Conservation (phyloP, 2,113 vertebrate genomes). For the Pandion haliaetus region DNA sequence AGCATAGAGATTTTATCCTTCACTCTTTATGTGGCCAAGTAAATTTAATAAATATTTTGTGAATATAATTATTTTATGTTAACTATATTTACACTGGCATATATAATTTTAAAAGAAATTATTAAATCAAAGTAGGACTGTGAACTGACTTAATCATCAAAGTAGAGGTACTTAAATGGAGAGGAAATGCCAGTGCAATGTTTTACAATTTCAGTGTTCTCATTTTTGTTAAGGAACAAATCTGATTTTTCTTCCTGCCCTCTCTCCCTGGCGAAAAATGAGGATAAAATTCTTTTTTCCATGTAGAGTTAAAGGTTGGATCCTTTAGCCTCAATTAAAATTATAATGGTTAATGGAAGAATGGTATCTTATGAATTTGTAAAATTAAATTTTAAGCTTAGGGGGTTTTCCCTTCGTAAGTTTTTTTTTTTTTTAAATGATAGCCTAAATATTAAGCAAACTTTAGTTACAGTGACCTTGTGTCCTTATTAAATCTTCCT, state of each 20-base stretch:
- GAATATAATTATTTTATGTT: constrained; percentile 13
- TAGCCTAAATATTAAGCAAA: not conserved
- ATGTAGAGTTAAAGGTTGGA: not conserved
- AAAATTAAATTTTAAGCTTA: not conserved
- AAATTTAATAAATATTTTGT: constrained; percentile 31
- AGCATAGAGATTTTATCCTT: not conserved
- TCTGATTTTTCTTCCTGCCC: not conserved
- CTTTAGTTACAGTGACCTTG: not conserved
- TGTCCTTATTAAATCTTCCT: not conserved
- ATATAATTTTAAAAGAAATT: not conserved
- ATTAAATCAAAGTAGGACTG: not conserved
- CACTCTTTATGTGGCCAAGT: not conserved
- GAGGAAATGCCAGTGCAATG: not conserved
- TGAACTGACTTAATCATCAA: not conserved
- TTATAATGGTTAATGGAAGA: not conserved
- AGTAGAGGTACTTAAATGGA: not conserved
- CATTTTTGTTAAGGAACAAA: not conserved
- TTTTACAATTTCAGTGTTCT: not conserved
- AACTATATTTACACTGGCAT: not conserved
- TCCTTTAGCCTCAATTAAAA: not conserved
- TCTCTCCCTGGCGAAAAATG: accelerated
- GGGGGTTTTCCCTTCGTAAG: accelerated
- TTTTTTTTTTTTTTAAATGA: not conserved
- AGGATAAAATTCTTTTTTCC: not conserved
- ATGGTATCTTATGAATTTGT: not conserved